Conservation (phyloP, 1,140 invertebrate species). For the Dreissena rostriformis region DNA sequence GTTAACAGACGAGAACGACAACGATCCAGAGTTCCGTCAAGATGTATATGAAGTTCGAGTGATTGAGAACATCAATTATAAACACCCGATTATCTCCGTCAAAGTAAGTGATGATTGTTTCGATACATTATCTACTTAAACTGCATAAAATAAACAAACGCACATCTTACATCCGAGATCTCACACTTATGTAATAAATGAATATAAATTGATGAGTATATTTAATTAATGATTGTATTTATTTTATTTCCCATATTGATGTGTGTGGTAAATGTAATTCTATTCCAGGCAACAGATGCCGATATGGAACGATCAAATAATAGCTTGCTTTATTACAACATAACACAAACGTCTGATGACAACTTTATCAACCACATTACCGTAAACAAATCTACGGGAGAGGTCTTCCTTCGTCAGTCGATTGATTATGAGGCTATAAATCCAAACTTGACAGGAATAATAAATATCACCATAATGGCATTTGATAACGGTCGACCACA, state of each 20-base stretch:
- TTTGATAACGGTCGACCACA: slow-evolving; percentile 4
- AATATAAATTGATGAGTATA: neutral
- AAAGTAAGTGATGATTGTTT: neutral
- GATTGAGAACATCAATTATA: slow-evolving; percentile 11
- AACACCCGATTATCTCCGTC: neutral
- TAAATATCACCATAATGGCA: slow-evolving; percentile 20
- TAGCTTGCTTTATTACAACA: neutral
- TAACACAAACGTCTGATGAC: neutral
- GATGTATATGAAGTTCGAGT: neutral
- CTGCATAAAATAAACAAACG: neutral
- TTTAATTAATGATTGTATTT: too few species aligned
- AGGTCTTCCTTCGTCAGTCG: neutral
- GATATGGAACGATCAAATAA: neutral
- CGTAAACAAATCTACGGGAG: neutral
- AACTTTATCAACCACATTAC: neutral
- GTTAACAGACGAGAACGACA: slow-evolving; percentile 27
- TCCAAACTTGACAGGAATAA: neutral
- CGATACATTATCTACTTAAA: neutral
- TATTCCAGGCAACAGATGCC: slow-evolving; percentile 25
- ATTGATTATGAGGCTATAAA: slow-evolving; percentile 27
- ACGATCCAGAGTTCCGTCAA: slow-evolving; percentile 1
- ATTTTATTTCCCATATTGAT: too few species aligned
- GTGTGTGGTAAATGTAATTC: neutral
- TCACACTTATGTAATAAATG: too few species aligned
- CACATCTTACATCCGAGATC: too few species aligned